Base-by-base conservation (phyloP, 2,113 vertebrate genomes). In the Pleuronectes platessa region DNA sequence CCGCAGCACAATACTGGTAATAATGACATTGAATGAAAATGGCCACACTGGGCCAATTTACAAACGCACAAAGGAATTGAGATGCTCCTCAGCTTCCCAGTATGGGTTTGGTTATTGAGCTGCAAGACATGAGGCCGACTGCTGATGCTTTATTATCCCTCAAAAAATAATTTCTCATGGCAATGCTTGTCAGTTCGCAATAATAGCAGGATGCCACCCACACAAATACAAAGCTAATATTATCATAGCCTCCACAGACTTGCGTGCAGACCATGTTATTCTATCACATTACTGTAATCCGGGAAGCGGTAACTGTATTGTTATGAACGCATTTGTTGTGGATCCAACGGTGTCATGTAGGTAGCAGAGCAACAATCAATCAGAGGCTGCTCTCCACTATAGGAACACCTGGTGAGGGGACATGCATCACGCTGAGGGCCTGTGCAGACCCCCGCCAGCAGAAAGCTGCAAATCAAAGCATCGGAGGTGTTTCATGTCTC, bases 371-470 rank as follows among this genome's bases (percentile, higher is more conserved):
- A 67, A 72, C 90, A 89, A 88, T 79, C 82, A 90, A 89, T 91
- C 82, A 87, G 56, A 37, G 17, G 60, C 73, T 83, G 53, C 1
- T 77, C 80, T 89, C 53, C 61, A 56, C 40, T 45, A 6, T 31
- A 35, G 76, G 91, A 92, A 89, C 91, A 90, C 90, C 92, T 79
- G 83, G 88, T 74, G 84, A 68, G 86, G 84, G 86, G 82, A 89
- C 91, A 92, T 78, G 83, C 74, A 21, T 87, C 91, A 87, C 15
- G 81, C 92, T 88, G 88, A 45, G 92, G 80, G 79, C 60, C 68
- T 78, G 63, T 23, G 61, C 78, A 71, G 78, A 89, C 74, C 77
- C 68, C 76, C 62, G 68, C 78, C 86, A 87, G 89, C 88, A 78
- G 74, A 85, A 83, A 59, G 84, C 78, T 79, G 56, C 77, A 74